Base-by-base conservation (phyloP, 2,113 vertebrate genomes). In the Microcebus griseorufus region DNA sequence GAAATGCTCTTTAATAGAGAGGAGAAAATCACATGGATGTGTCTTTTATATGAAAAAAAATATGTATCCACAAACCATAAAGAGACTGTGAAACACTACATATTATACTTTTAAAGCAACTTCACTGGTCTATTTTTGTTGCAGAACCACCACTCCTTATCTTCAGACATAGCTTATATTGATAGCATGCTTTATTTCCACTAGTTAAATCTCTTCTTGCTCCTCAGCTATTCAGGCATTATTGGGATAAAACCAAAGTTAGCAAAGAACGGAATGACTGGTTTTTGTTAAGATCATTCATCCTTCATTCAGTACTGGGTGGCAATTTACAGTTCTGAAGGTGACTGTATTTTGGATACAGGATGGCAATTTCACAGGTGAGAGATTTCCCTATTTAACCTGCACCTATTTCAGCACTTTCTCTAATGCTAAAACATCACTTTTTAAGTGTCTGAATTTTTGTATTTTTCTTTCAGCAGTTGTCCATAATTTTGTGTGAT, bases 291-390 rank as follows among this genome's bases (percentile, higher is more conserved):
- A 72, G 42, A 58, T 37, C 9, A 51, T 93, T 93, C 29, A 93
- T 85, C n/a, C 69, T 91, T 94, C 42, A 65, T 22, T 88, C 27
- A 51, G 67, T 75, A 48, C 32, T 58, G 14, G 9, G 51, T 84
- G 25, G 37, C 17, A 72, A 83, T 94, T 97, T 93, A 73, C 6
- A 51, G 27, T 70, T 76, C 60, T 51, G 65, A 84, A 93, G 85
- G 85, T 72, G 45, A 78, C 72, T 51, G 9, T 48, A 42, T 62
- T 92, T 69, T 85, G 69, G 67, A 75, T 82, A 82, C 94, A 89
- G 39, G 42, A 89, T 60, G 58, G 27, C 34, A 85, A 51, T 89
- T 97, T 94, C 87, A 95, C 34, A 96, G 89, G 29, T 89, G 89
- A 96, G 67, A 78, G 42, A 51, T 93, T 96, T 80, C 76, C 53